Evolutionary conservation across 2,888 invertebrate genomes (phyloP), one percentile per base, ranked within the genome.

Genomic region (Apodemia zela): DNA sequence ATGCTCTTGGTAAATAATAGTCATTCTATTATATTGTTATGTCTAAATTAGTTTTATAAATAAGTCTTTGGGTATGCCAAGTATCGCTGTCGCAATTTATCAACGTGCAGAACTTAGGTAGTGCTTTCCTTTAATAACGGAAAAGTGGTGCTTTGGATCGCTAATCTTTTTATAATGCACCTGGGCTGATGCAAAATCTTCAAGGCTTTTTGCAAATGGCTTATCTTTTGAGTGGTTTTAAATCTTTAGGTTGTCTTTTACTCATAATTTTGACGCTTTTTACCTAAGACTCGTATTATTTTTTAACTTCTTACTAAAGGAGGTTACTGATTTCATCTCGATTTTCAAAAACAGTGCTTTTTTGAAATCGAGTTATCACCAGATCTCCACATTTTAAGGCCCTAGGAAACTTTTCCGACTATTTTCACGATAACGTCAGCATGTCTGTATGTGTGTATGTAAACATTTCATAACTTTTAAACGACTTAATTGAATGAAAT

Each of bases 121-220:
- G 25, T 54, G 54, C 25, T 54, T 54, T 13, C 13, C 54, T 54
- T 13, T 54, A 25, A 54, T 54, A 54, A 54, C 54, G 54, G 13
- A 54, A 54, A 54, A 54, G 54, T 54, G 54, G 13, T 25, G 13
- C 54, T 54, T 13, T 25, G 17, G 49, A 38, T 63, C 29, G 25
- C 49, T 63, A 71, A 72, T 33, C 33, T 63, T 42, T 60, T 61
- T 67, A 60, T 64, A n/a, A 42, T 35, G 63, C 49, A 66, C 57
- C 63, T 67, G 54, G 13, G 72, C 65, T 70, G 18, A 71, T 72
- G 74, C 71, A 73, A 75, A 76, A 79, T 79, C 45, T 47, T 47
- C 54, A n/a, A 29, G 29, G n/a, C 29, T 54, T 29, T 54, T 54
- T 21, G n/a, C 54, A 54, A 54, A 29, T 54, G n/a, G 25, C n/a